A percentile compares a stretch with the other conserved stretches of the same genome.
phyloP scores from a whole-genome alignment of 2,888 invertebrate genomes.

The Drosophila glabriapex region DNA sequence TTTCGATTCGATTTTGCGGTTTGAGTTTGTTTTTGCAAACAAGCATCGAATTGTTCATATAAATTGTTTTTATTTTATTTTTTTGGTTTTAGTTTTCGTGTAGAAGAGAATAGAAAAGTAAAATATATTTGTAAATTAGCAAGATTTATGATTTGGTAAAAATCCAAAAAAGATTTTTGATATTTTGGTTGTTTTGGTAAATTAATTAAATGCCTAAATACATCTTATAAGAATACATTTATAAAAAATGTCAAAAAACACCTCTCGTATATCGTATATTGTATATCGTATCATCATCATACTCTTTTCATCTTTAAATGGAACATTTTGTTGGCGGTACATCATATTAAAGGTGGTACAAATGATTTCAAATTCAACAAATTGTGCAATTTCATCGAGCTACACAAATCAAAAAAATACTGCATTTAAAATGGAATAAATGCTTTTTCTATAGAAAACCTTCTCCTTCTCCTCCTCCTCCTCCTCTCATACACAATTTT shows the following conservation, averaged over 20 bases:
- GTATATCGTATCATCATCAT: slow-evolving; percentile 59
- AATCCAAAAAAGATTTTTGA: slow-evolving; percentile 56
- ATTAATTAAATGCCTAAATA: slow-evolving; percentile 74
- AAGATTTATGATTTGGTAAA: slow-evolving; percentile 61
- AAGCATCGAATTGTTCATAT: slow-evolving; percentile 66
- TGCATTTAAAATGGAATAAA: slow-evolving; percentile 81
- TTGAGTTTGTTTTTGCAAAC: slow-evolving; percentile 62
- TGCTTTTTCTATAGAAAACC: slow-evolving; percentile 74
- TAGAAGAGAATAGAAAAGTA: slow-evolving; percentile 84
- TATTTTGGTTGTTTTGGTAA: slow-evolving; percentile 35
- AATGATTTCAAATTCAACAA: slow-evolving; percentile 48
- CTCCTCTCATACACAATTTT: slow-evolving; percentile 27
- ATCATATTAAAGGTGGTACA: slow-evolving; percentile 42
- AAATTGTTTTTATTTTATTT: slow-evolving; percentile 41
- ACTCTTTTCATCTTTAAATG: slow-evolving; percentile 76
- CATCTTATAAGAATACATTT: slow-evolving; percentile 61
- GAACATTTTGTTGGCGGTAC: slow-evolving; percentile 75
- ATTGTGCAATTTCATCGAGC: slow-evolving; percentile 50
- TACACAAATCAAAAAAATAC: slow-evolving; percentile 55
- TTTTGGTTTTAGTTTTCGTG: slow-evolving; percentile 66
- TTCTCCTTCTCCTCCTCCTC: slow-evolving; percentile 28
- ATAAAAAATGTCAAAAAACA: slow-evolving; percentile 25
- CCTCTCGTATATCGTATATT: slow-evolving; percentile 12
- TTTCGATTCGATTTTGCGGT: slow-evolving; percentile 51
- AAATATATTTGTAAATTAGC: slow-evolving; percentile 81